phyloP scores from a whole-genome alignment of 2,113 vertebrate species.

The Garra rufa region DNA sequence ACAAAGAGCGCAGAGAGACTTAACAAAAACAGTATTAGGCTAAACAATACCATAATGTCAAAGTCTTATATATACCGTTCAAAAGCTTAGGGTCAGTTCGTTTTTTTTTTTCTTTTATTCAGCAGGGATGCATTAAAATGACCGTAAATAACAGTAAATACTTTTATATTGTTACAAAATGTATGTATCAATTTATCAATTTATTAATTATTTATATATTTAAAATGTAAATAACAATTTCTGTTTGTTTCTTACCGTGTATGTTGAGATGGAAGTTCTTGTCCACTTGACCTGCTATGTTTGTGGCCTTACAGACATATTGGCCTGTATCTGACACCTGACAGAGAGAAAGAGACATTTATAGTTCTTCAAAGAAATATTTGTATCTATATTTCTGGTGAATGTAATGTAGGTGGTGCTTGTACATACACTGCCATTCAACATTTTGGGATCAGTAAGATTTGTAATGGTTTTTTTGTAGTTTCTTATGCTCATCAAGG shows the following conservation, averaged over 20 bases:
- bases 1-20: not conserved
- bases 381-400: not conserved
- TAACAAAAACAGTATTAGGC: not conserved
- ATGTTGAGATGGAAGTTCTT: conserved; percentile 96
- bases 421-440: not conserved
- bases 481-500: too few relatives aligned
- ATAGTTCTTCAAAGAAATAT: not conserved
- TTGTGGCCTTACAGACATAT: conserved; percentile 93
- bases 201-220: not conserved
- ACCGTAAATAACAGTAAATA: not conserved
- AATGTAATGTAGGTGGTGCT: not conserved
- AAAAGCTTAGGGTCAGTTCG: too few relatives aligned
- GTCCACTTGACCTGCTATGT: conserved; percentile 92
- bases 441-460: too few relatives aligned
- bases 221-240: too few relatives aligned
- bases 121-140: too few relatives aligned
- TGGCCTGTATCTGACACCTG: conserved; percentile 96
- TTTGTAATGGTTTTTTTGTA: too few relatives aligned
- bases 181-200: not conserved
- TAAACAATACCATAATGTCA: not conserved
- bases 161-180: not conserved
- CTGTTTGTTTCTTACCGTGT: conserved; percentile 82
- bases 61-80: not conserved
- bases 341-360: conserved; percentile 55
- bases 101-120: too few relatives aligned